Percentiles rank a stretch among this genome's conserved stretches.
phyloP scores from a whole-genome alignment of 2,113 vertebrate genomes.

The Sinocyclocheilus maitianheensis region DNA sequence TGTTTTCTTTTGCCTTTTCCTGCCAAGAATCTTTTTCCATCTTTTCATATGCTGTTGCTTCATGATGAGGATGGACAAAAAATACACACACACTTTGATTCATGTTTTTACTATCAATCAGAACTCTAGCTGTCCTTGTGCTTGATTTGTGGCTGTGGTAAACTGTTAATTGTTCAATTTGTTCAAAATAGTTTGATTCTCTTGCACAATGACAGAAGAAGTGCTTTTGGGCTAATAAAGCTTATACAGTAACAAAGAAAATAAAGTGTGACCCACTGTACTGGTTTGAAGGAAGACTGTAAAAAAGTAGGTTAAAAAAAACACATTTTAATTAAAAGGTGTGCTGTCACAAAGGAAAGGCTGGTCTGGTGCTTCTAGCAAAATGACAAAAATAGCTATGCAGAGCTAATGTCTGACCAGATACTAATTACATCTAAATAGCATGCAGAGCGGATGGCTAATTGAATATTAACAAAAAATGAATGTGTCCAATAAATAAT shows the following conservation, averaged over 20 bases:
- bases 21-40: neutral
- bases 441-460: neutral
- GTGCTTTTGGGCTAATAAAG: neutral
- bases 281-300: neutral
- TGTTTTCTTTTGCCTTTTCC: neutral
- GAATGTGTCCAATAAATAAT: neutral
- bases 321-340: neutral
- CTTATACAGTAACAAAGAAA: neutral
- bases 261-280: neutral
- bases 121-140: too few relatives aligned
- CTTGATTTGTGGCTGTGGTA: too few relatives aligned
- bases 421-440: neutral
- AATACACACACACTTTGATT: too few relatives aligned
- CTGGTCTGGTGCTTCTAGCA: neutral
- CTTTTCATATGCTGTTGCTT: too few relatives aligned
- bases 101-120: too few relatives aligned
- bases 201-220: neutral
- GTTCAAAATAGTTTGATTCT: neutral
- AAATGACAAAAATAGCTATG: slow-evolving; percentile 1
- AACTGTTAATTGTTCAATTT: too few relatives aligned
- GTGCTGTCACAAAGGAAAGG: neutral
- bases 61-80: too few relatives aligned
- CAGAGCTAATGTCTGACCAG: neutral
- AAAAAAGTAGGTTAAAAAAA: neutral
- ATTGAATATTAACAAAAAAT: neutral